Conservation (phyloP, 2,888 invertebrate genomes). For the Crioceris asparagi region DNA sequence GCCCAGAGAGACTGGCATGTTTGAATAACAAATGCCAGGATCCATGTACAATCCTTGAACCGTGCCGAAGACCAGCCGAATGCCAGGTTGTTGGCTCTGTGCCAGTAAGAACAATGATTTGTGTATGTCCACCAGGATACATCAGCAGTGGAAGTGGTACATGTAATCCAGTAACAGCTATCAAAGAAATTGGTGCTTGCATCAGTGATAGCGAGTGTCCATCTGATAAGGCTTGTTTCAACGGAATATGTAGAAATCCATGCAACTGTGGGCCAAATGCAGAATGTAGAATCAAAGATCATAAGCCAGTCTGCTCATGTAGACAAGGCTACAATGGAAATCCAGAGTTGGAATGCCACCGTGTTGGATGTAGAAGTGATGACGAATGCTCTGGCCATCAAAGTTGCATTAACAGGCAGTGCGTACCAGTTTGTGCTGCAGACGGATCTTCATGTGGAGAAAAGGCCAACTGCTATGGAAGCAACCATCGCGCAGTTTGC, state of each 20-base stretch:
- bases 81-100: constrained; percentile 73
- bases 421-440: constrained; percentile 67
- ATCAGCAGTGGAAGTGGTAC: constrained; percentile 73
- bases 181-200: constrained; percentile 54
- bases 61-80: constrained; percentile 68
- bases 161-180: constrained; percentile 60
- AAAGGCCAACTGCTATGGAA: constrained; percentile 68
- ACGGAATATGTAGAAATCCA: constrained; percentile 70
- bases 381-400: constrained; percentile 73
- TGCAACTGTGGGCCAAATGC: constrained; percentile 80
- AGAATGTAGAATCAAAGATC: constrained; percentile 72
- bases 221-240: constrained; percentile 65
- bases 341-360: constrained; percentile 69
- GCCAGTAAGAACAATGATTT: constrained; percentile 81
- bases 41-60: constrained; percentile 67
- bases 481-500: constrained; percentile 72
- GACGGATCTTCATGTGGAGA: constrained; percentile 63
- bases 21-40: constrained; percentile 72
- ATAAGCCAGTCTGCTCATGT: constrained; percentile 82
- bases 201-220: constrained; percentile 69
- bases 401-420: constrained; percentile 72
- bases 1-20: constrained; percentile 69
- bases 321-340: constrained; percentile 69
- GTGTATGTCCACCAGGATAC: constrained; percentile 81
- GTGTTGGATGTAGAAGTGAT: constrained; percentile 61